These are phyloP conservation scores for Torymus auratus DNA, from an alignment of 2,888 invertebrate species.

Conservation along the genomic window DNA sequence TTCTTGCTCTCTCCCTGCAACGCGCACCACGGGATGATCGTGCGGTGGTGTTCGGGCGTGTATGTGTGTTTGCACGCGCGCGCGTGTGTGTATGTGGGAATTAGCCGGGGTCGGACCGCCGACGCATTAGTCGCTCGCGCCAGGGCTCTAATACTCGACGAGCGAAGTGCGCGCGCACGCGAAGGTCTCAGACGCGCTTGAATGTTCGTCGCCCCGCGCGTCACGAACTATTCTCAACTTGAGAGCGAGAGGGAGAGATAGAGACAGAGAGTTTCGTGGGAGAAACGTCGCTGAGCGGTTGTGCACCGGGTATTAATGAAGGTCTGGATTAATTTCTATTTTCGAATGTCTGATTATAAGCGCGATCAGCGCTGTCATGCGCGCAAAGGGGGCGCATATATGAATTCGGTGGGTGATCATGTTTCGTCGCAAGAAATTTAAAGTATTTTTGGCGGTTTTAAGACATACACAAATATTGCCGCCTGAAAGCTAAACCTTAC, in stretches of 20 bases:
- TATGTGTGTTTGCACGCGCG: too few relatives aligned
- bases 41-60: slow-evolving; percentile 46
- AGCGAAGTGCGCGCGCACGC: slow-evolving; percentile 5
- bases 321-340: slow-evolving; percentile 46
- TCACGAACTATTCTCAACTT: slow-evolving; percentile 50
- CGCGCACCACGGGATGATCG: slow-evolving; percentile 31
- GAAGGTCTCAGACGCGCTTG: slow-evolving; percentile 36
- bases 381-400: too few relatives aligned
- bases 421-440: too few relatives aligned
- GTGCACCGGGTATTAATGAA: slow-evolving; percentile 29
- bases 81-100: slow-evolving; percentile 30
- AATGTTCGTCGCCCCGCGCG: slow-evolving; percentile 29
- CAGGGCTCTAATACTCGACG: slow-evolving; percentile 26
- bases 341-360: slow-evolving; percentile 13
- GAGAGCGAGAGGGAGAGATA: slow-evolving; percentile 10
- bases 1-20: too few relatives aligned
- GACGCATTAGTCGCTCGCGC: slow-evolving; percentile 47
- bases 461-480: too few relatives aligned
- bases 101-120: slow-evolving; percentile 53
- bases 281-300: background rate
- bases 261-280: background rate
- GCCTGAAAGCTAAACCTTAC: too few relatives aligned
- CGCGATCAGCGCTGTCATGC: background rate
- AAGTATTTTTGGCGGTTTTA: too few relatives aligned
- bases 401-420: too few relatives aligned